phyloP scores from a whole-genome alignment of 1,140 invertebrate species.

The Euschistus heros region DNA sequence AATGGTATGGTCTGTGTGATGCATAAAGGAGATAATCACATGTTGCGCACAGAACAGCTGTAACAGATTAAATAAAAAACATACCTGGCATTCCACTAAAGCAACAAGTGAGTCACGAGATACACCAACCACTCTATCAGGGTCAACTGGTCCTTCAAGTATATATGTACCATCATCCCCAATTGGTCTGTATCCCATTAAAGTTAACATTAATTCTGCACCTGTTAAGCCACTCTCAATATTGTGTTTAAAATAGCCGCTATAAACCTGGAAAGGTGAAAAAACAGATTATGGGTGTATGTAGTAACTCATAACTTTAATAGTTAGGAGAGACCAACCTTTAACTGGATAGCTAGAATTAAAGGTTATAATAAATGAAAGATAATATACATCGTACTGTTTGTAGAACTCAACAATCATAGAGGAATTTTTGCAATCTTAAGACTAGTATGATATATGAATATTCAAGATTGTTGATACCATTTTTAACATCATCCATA shows the following conservation, averaged over 20 bases:
- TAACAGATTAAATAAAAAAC: too few species aligned
- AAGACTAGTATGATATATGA: too few species aligned
- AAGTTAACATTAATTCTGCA: slow-evolving; percentile 60
- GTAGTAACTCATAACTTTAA: not conserved
- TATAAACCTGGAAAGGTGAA: slow-evolving; percentile 53
- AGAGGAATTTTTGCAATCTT: too few species aligned
- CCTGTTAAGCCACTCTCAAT: slow-evolving; percentile 65
- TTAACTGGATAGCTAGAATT: not conserved
- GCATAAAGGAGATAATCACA: too few species aligned
- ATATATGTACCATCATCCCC: slow-evolving; percentile 43
- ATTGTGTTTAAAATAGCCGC: slow-evolving; percentile 77
- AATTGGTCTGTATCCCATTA: slow-evolving; percentile 66
- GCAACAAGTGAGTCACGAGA: slow-evolving; percentile 77
- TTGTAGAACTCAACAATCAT: too few species aligned
- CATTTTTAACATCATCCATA: too few species aligned
- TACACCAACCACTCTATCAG: slow-evolving; percentile 63
- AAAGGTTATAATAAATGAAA: too few species aligned
- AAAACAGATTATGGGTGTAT: not conserved
- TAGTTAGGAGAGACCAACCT: not conserved
- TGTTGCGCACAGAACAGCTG: too few species aligned
- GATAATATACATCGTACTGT: too few species aligned
- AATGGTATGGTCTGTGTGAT: too few species aligned
- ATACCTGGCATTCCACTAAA: slow-evolving; percentile 74
- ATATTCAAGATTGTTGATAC: too few species aligned
- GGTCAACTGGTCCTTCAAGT: slow-evolving; percentile 63